These are phyloP conservation scores for Pandemis heparana DNA, from an alignment of 2,888 invertebrate genomes.

Conservation along the genomic window DNA sequence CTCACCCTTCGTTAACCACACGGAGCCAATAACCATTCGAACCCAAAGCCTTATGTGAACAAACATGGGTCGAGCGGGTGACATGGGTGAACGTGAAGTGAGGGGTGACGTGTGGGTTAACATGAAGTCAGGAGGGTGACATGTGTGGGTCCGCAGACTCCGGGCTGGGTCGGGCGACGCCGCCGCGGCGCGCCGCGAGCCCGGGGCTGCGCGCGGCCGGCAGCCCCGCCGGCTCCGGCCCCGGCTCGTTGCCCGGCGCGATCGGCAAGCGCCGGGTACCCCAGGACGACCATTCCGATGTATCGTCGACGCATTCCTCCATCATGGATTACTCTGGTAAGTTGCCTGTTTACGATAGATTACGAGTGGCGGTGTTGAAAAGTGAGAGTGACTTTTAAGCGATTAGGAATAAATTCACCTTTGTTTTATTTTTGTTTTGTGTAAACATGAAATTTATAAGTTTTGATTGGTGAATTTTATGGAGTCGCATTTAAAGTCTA, in stretches of 20 bases:
- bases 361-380: background rate
- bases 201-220: slow-evolving; percentile 88
- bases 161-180: slow-evolving; percentile 94
- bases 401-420: no score
- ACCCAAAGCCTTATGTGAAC: no score
- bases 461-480: no score
- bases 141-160: slow-evolving; percentile 89
- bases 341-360: slow-evolving; percentile 46
- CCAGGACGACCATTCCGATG: slow-evolving; percentile 95
- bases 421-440: no score
- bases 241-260: slow-evolving; percentile 93
- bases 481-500: no score
- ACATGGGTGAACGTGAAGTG: no score
- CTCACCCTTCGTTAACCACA: no score
- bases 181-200: slow-evolving; percentile 94
- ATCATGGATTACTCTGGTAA: slow-evolving; percentile 95
- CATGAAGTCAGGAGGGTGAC: slow-evolving; percentile 28
- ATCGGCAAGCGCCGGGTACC: slow-evolving; percentile 91
- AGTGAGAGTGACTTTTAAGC: no score
- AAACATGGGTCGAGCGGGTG: no score
- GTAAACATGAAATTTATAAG: no score
- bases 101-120: no score
- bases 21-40: no score
- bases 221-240: slow-evolving; percentile 87
- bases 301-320: slow-evolving; percentile 93